These are phyloP conservation scores for Onychostruthus taczanowskii DNA, from an alignment of 2,113 vertebrate genomes.

Conservation along the genomic window DNA sequence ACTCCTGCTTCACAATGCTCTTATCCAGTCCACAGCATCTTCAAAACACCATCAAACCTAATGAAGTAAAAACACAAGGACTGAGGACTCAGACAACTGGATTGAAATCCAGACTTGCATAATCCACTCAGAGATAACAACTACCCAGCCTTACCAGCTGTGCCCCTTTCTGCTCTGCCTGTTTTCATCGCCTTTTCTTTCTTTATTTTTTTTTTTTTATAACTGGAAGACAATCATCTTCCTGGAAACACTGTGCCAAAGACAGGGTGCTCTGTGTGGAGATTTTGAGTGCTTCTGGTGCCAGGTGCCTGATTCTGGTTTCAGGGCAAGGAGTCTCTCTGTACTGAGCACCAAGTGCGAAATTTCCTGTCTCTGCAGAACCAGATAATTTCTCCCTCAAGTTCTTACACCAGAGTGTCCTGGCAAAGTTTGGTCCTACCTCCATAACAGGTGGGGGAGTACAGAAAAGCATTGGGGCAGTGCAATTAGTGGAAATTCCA, in stretches of 20 bases:
- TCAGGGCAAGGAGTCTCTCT: not conserved
- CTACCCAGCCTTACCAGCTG: rapidly evolving
- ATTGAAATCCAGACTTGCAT: not conserved
- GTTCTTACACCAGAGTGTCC: not conserved
- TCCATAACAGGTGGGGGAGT: not conserved
- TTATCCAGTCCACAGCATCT: not conserved
- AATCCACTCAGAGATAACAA: not conserved
- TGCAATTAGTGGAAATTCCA: not conserved
- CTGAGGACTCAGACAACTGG: not conserved
- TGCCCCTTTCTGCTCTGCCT: not conserved
- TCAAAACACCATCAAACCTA: not conserved
- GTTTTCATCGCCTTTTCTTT: not conserved
- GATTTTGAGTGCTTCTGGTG: not conserved
- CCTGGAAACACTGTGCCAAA: not conserved
- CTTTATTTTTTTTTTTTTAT: not conserved
- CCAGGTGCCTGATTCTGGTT: not conserved
- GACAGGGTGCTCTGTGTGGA: rapidly evolving
- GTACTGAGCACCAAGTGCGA: rapidly evolving
- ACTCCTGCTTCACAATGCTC: not conserved
- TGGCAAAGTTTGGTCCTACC: not conserved
- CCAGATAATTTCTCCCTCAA: not conserved
- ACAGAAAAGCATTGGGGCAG: not conserved
- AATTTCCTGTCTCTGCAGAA: not conserved
- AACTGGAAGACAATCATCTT: not conserved
- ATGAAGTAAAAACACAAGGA: not conserved